A percentile compares a stretch with the other conserved stretches of the same genome.
phyloP scores from a whole-genome alignment of 2,113 vertebrate genomes.

The Lycocorax pyrrhopterus region DNA sequence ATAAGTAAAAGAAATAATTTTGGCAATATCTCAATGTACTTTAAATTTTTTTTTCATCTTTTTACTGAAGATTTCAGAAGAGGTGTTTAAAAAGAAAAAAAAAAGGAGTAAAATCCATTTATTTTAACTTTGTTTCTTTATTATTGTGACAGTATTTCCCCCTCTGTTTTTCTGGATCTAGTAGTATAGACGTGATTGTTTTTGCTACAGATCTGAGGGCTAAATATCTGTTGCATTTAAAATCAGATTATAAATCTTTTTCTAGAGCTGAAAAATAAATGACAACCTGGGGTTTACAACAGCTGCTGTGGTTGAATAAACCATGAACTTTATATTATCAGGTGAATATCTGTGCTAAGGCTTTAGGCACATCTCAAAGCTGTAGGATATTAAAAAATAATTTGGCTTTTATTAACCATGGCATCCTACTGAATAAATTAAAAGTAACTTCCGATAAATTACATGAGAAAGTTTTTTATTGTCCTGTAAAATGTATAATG shows the following conservation, averaged over 20 bases:
- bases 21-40: not conserved
- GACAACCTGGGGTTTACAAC: slow-evolving; percentile 30
- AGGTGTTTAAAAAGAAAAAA: not conserved
- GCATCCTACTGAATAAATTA: slow-evolving; percentile 46
- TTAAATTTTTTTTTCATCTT: not conserved
- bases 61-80: not conserved
- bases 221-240: slow-evolving; percentile 35
- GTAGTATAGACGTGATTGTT: not conserved
- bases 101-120: not conserved
- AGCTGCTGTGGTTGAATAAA: slow-evolving; percentile 56
- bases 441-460: slow-evolving; percentile 34
- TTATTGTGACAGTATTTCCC: not conserved
- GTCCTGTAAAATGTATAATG: not conserved
- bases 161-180: not conserved
- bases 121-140: not conserved
- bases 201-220: slow-evolving; percentile 13
- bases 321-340: slow-evolving; percentile 55
- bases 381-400: slow-evolving; percentile 54
- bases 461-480: not conserved
- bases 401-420: slow-evolving; percentile 42
- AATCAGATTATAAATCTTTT: slow-evolving; percentile 52
- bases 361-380: slow-evolving; percentile 26
- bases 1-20: not conserved
- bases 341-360: slow-evolving; percentile 2
- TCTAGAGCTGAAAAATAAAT: slow-evolving; percentile 51